Evolutionary conservation across 2,113 vertebrate genomes (phyloP).

Genomic region (Monopterus albus): DNA sequence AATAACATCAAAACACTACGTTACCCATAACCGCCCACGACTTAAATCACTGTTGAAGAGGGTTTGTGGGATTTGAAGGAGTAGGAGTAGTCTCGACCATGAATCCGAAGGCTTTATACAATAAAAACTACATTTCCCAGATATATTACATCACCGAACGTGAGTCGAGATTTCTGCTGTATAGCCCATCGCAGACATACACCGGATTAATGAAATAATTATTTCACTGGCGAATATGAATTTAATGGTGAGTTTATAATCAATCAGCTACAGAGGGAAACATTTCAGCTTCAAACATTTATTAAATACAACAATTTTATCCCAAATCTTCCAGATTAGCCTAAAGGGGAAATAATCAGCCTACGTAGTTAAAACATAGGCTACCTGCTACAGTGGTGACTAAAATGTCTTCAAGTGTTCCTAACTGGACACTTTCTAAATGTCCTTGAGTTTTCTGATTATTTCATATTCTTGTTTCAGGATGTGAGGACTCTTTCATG

Average conservation of each 20-base stretch:
- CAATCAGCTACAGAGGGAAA: background rate
- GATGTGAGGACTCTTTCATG: constrained; percentile 55
- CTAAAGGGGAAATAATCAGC: background rate
- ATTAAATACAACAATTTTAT: background rate
- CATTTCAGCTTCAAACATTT: no score
- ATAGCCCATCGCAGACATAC: constrained; percentile 53
- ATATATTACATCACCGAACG: background rate
- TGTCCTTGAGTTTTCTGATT: background rate
- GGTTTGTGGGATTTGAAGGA: constrained; percentile 73
- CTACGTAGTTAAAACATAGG: constrained; percentile 15
- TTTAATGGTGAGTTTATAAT: constrained; percentile 47
- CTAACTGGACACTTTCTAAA: background rate
- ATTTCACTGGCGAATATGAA: constrained; percentile 32
- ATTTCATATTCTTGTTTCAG: constrained; percentile 18
- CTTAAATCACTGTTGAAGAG: constrained; percentile 37
- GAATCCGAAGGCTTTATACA: rapidly evolving
- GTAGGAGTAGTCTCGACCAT: rapidly evolving
- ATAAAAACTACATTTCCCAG: constrained; percentile 74
- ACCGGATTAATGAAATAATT: constrained; percentile 42
- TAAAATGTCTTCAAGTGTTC: background rate
- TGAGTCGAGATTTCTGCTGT: constrained; percentile 42
- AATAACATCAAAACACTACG: constrained; percentile 31
- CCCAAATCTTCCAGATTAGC: background rate
- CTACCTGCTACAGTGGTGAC: background rate
- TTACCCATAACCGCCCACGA: constrained; percentile 51